A percentile compares a stretch with the other conserved stretches of the same genome.
Evolutionary conservation across 2,888 invertebrate genomes (phyloP).

Genomic region (Xanthorhoe spadicearia): DNA sequence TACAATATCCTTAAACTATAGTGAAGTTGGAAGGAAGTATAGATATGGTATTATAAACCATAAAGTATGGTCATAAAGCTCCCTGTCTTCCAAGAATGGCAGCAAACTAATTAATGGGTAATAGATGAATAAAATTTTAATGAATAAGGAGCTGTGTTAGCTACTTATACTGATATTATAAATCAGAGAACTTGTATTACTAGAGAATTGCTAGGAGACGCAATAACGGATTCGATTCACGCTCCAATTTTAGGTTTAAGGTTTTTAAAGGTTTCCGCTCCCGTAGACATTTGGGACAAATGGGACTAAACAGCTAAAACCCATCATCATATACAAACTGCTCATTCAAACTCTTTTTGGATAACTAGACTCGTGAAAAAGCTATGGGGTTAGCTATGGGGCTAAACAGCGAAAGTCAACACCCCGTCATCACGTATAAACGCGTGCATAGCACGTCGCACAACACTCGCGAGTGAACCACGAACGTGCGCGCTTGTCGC

Average conservation of each 20-base stretch:
- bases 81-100: conserved; percentile 13
- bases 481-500: conserved; percentile 61
- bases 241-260: too few relatives aligned
- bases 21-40: conserved; percentile 34
- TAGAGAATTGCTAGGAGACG: too few relatives aligned
- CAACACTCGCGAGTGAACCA: conserved; percentile 67
- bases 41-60: conserved; percentile 26
- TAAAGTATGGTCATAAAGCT: conserved; percentile 25
- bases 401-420: conserved; percentile 73
- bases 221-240: too few relatives aligned
- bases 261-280: too few relatives aligned
- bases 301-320: too few relatives aligned
- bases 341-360: too few relatives aligned
- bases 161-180: too few relatives aligned
- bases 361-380: background rate
- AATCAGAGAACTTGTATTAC: too few relatives aligned
- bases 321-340: too few relatives aligned
- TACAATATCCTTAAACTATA: conserved; percentile 18
- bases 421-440: conserved; percentile 70
- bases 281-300: too few relatives aligned
- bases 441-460: conserved; percentile 59
- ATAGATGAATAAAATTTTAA: background rate
- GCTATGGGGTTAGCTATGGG: conserved; percentile 29
- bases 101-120: background rate
- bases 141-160: background rate